Conservation (phyloP, 2,113 vertebrate genomes). For the Strix uralensis region DNA sequence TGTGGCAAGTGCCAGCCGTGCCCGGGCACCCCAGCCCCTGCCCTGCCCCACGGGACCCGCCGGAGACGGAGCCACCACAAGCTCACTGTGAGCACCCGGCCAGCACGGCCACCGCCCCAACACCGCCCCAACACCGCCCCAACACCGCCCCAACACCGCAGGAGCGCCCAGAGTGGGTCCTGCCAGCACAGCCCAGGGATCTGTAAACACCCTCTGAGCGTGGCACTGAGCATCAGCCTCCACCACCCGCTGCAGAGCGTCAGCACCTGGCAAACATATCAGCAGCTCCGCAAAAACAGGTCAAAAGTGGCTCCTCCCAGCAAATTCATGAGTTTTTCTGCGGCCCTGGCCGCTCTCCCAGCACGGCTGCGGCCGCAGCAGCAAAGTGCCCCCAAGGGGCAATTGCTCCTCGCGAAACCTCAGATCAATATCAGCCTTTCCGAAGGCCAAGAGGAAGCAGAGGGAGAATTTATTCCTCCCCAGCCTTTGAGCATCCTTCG, state of each 20-base stretch:
- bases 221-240: not conserved
- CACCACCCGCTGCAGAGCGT: rapidly evolving
- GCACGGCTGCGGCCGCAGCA: not conserved
- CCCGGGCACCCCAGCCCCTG: too few species aligned
- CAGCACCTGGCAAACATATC: not conserved
- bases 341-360: not conserved
- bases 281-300: not conserved
- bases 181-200: rapidly evolving
- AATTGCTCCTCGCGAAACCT: not conserved
- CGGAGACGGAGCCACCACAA: rapidly evolving
- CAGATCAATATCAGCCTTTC: slow-evolving; percentile 34
- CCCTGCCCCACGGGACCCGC: rapidly evolving
- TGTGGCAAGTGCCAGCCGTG: rapidly evolving
- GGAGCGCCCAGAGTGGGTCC: not conserved
- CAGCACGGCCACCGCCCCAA: not conserved
- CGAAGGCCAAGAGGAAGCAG: not conserved
- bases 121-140: rapidly evolving
- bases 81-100: rapidly evolving
- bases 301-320: slow-evolving; percentile 19
- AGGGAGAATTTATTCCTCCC: not conserved
- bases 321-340: not conserved
- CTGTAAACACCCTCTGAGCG: not conserved
- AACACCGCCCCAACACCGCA: rapidly evolving
- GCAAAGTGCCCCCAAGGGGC: not conserved
- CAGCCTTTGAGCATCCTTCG: not conserved